Percentiles rank a stretch among this genome's conserved stretches.
phyloP scores from a whole-genome alignment of 2,888 invertebrate genomes.

The Leucozona laternaria region DNA sequence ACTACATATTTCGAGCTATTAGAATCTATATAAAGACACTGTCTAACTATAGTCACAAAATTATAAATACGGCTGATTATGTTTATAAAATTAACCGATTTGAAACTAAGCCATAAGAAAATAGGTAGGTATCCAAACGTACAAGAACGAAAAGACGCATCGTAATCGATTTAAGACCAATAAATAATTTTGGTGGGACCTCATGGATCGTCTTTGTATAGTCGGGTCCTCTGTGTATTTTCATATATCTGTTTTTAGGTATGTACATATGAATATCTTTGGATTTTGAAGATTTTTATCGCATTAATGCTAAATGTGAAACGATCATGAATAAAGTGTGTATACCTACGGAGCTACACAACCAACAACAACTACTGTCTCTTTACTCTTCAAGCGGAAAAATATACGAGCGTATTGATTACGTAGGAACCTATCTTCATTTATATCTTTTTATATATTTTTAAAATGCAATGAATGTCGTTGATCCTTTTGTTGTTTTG shows the following conservation, averaged over 20 bases:
- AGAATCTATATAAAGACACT: too few species aligned
- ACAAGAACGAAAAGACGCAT: constrained; percentile 37
- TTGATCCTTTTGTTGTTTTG: constrained; percentile 68
- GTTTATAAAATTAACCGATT: too few species aligned
- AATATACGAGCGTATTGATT: constrained; percentile 66
- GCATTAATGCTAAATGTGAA: constrained; percentile 61
- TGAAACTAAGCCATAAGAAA: neutral
- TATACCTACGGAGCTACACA: too few species aligned
- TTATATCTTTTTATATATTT: constrained; percentile 40
- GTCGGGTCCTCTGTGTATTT: constrained; percentile 33
- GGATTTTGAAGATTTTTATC: constrained; percentile 66
- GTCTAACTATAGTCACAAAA: too few species aligned
- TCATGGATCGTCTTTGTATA: constrained; percentile 67
- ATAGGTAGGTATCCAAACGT: neutral
- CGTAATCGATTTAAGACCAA: constrained; percentile 77
- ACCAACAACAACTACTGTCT: neutral
- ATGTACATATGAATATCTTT: too few species aligned
- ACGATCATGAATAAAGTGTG: constrained; percentile 50
- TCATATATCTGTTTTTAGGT: neutral
- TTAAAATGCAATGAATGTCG: constrained; percentile 72
- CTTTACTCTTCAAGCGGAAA: constrained; percentile 2
- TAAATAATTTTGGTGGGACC: constrained; percentile 78
- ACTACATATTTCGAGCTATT: too few species aligned
- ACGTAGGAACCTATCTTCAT: too few species aligned
- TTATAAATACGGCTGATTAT: too few species aligned